Base-by-base conservation (phyloP, 2,113 vertebrate genomes). In the Dipodomys ordii region DNA sequence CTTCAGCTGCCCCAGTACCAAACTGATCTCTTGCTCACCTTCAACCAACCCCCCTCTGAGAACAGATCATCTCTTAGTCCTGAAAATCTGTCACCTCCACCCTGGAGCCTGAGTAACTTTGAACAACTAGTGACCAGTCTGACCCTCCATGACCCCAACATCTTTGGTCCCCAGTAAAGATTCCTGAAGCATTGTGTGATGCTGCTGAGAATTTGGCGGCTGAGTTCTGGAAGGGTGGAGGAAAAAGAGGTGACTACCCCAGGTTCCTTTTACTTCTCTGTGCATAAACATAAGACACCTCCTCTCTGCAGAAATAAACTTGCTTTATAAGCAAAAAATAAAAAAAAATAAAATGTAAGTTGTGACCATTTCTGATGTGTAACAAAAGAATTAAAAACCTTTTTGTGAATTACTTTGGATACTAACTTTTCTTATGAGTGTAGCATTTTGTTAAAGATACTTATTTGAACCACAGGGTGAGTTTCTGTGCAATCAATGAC, bases 21-120 rank as follows among this genome's bases (percentile, higher is more conserved):
- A 94, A 99, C 99, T 20, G 99, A 99, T 68, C 90, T 99, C 53
- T 96, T 99, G 88, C 96, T 99, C 30, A 99, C 98, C 35, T 99
- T 99, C 97, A 99, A 99, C 60, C 97, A 99, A 86, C 99, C 99
- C 7, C 97, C 96, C 16, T 82, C 92, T 84, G 96, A 96, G n/a
- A 94, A 94, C 60, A 96, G 94, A 79, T 92, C 88, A 71, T 77
- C 74, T 86, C 79, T 93, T 92, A 85, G 84, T 79, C 94, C 78
- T 93, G 95, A 94, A 96, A 95, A 82, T 44, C 30, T 82, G 19
- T 87, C 96, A 30, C 68, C 72, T 86, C 89, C 91, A 15, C 97
- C 98, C 0, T 99, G 99, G 99, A 99, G 97, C 0, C 76, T 96
- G 87, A 97, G 98, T 71, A 98, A 99, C 94, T 99, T 99, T 96